Evolutionary conservation across 2,888 invertebrate species (phyloP), one percentile per base, ranked within the genome.

Genomic region (Erebia epiphron): DNA sequence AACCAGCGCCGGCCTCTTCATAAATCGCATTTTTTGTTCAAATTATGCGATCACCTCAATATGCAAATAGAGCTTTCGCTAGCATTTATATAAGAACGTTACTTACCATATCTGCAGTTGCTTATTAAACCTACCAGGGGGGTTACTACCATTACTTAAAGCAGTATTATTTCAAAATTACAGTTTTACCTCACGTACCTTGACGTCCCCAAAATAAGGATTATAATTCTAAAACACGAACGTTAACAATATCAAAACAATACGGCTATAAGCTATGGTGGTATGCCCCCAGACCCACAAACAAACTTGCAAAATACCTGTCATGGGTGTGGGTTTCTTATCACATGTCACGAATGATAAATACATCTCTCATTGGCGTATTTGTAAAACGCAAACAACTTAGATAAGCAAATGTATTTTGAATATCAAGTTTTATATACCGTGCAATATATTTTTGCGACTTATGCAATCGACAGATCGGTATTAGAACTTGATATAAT

Each of bases 331-430:
- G 62, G 66, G 57, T 41, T 43, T 61, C 50, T 66, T 73, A 73
- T 73, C 68, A 67, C 50, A 56, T 67, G 70, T 70, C 70, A 67
- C 21, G n/a, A 58, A 62, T 63, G 68, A 73, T 71, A 69, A 67
- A 73, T 71, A 69, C 60, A 71, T 43, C 58, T 66, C 70, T 67
- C 67, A 57, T 68, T 73, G 46, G 70, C 66, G 49, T 68, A 68
- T 71, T 73, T 66, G 70, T 69, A 69, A 73, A 70, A 71, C 62
- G 57, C 70, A 66, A 73, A 70, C 66, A 71, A 68, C 61, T 58
- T 57, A 73, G 70, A 73, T 70, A 71, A 63, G 73, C 63, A 66
- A 73, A 70, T 69, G 68, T 70, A 63, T 67, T 70, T 60, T 46
- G 18, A 67, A 64, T 68, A 58, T 52, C 52, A 43, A 68, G 68